Base-by-base conservation (phyloP, 2,888 invertebrate species). In the Acleris emargana region DNA sequence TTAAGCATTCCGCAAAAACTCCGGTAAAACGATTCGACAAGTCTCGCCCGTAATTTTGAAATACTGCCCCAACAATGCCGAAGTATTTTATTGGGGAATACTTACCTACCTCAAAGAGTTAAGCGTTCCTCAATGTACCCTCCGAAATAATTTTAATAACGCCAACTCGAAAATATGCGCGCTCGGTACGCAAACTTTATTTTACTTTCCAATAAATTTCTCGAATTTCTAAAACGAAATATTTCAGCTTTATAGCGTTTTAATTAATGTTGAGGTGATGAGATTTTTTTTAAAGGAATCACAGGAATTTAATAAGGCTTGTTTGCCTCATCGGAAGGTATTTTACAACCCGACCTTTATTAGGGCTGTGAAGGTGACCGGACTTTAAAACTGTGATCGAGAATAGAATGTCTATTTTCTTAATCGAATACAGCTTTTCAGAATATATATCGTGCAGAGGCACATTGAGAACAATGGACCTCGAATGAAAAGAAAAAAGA, bases 141-240 rank as follows among this genome's bases (percentile, higher is more conserved):
- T 9, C 59, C 68, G 49, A 69, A 74, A 74, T 72, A 70, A 73
- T 72, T 76, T 75, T 67, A 76, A 73, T 76, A 74, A 75, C 67
- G 68, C 62, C 6, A 57, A 70, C 54, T 54, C 67, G 70, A 71
- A 74, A 76, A 72, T 76, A 75, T 73, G 68, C 74, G 68, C 57
- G 54, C 38, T 47, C 66, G 67, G 38, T 49, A 43, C 64, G 61
- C 72, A 73, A 76, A 63, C 72, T 76, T 70, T 16, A 17, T 18
- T 25, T 3, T 75, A 74, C 69, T 75, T 72, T 67, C 50, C 61
- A 45, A 69, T 67, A 69, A 69, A 74, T 76, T 53, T 58, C 67
- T 63, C 49, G 67, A 67, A 76, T 73, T 71, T 63, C 72, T 71
- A 54, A 20, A 67, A 62, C 53, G 62, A 63, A 71, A 72, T 71